Evolutionary conservation across 2,113 vertebrate species (phyloP).

Genomic region (Indicator maculatus): DNA sequence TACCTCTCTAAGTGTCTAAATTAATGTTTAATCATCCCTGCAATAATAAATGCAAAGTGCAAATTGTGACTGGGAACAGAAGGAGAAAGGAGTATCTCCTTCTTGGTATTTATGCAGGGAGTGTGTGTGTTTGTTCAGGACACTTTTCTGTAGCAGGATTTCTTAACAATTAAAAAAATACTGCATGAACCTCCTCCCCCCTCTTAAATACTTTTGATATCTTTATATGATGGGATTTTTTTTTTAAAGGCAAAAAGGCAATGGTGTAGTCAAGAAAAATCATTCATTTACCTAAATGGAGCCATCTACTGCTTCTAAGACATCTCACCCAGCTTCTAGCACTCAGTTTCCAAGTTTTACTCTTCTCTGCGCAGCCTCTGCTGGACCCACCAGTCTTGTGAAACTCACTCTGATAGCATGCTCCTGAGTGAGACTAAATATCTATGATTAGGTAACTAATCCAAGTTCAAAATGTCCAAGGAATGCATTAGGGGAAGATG

Average conservation of each 20-base stretch:
- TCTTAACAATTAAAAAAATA: background rate
- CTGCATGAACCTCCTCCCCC: too few relatives aligned
- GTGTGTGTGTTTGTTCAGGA: background rate
- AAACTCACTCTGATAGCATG: background rate
- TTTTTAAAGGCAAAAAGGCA: background rate
- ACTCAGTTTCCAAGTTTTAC: background rate
- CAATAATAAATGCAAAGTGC: background rate
- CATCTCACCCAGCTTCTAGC: background rate
- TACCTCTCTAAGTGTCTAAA: slow-evolving; percentile 11
- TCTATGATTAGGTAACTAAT: background rate
- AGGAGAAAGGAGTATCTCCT: background rate
- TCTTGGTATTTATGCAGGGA: background rate
- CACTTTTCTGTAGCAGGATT: background rate
- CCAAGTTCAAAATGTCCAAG: background rate
- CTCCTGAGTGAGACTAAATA: background rate
- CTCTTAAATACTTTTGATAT: background rate
- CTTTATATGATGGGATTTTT: background rate
- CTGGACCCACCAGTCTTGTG: background rate
- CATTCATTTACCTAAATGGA: background rate
- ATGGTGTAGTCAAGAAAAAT: background rate
- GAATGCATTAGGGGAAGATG: background rate
- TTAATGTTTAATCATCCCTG: background rate
- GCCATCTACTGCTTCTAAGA: background rate
- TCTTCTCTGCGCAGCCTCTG: background rate
- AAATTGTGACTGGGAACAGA: background rate